phyloP scores from a whole-genome alignment of 2,113 vertebrate species.

The Sylvilagus bachmani region DNA sequence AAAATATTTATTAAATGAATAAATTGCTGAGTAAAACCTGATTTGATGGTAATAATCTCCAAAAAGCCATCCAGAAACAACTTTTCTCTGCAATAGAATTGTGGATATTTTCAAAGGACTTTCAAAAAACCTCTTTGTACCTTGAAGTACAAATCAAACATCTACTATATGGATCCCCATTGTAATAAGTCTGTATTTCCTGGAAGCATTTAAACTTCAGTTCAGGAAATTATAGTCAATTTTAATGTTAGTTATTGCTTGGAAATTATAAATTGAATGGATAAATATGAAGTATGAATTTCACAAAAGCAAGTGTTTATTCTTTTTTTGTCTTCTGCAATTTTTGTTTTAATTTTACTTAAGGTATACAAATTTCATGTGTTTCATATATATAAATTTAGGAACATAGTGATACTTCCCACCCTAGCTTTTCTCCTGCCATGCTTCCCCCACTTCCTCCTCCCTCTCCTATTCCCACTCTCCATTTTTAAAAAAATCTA shows the following conservation, averaged over 20 bases:
- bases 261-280: neutral
- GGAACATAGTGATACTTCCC: too few species aligned
- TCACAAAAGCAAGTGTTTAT: slow-evolving; percentile 17
- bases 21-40: neutral
- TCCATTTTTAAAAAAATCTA: too few species aligned
- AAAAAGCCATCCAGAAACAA: neutral
- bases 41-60: neutral
- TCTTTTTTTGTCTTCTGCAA: neutral
- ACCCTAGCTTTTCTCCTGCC: too few species aligned
- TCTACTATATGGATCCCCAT: neutral
- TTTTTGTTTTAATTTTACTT: too few species aligned
- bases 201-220: slow-evolving; percentile 6
- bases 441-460: too few species aligned
- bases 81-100: neutral
- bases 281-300: neutral
- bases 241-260: slow-evolving; percentile 39
- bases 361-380: too few species aligned
- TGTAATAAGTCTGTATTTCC: neutral
- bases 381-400: too few species aligned
- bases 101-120: neutral
- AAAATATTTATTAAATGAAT: slow-evolving; percentile 28
- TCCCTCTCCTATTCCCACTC: too few species aligned
- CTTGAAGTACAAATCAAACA: neutral
- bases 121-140: neutral
- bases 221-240: neutral